Percentiles rank a stretch among this genome's conserved stretches.
Evolutionary conservation across 2,797 vertebrate species (phyloP).

Genomic region (Betta splendens): DNA sequence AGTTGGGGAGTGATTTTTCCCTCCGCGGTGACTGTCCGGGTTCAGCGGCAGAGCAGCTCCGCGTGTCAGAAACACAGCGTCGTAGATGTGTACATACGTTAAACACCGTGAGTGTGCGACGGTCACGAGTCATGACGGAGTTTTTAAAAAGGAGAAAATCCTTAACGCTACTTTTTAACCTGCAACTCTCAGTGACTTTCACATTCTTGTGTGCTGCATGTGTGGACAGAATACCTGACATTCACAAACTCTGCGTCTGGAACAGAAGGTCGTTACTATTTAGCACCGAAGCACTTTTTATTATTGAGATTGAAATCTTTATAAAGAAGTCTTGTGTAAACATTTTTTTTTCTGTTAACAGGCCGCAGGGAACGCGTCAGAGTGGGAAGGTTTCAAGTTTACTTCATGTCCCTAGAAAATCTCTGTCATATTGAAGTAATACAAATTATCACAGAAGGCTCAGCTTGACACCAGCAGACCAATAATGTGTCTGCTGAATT

Average conservation of each 20-base stretch:
- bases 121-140: too few relatives aligned
- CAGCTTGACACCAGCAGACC: slow-evolving; percentile 13
- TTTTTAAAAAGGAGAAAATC: too few relatives aligned
- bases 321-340: slow-evolving; percentile 39
- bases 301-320: slow-evolving; percentile 43
- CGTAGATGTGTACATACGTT: too few relatives aligned
- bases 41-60: too few relatives aligned
- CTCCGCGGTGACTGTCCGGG: too few relatives aligned
- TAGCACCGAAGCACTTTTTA: slow-evolving; percentile 21
- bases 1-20: too few relatives aligned
- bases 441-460: slow-evolving; percentile 36
- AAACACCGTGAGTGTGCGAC: too few relatives aligned
- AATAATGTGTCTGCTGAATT: slow-evolving; percentile 49
- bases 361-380: slow-evolving; percentile 10
- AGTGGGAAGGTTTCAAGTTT: slow-evolving; percentile 15
- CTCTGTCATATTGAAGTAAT: slow-evolving; percentile 16
- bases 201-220: too few relatives aligned
- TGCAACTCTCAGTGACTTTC: too few relatives aligned
- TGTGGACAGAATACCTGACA: slow-evolving; percentile 2
- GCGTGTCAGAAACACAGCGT: too few relatives aligned
- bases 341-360: slow-evolving; percentile 16
- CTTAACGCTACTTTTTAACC: too few relatives aligned
- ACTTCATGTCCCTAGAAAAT: slow-evolving; percentile 24
- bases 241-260: slow-evolving; percentile 4
- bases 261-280: slow-evolving; percentile 24